These are phyloP conservation scores for Trogon melanurus DNA, from an alignment of 2,113 vertebrate genomes.

Conservation along the genomic window DNA sequence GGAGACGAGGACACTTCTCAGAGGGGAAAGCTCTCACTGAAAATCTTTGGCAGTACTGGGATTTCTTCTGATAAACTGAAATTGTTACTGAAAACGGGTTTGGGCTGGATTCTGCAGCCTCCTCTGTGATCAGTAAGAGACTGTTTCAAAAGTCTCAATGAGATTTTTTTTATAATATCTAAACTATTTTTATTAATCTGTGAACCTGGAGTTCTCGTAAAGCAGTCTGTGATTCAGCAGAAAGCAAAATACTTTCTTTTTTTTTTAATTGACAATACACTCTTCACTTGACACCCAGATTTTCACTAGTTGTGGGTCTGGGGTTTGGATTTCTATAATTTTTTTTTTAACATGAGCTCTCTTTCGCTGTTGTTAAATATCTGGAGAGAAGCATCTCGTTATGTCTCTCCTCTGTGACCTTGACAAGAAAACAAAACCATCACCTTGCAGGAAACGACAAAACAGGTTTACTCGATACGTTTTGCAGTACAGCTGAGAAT, in stretches of 20 bases:
- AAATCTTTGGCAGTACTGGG: slow-evolving; percentile 17
- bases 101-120: not conserved
- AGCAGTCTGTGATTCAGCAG: not conserved
- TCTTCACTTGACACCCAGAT: not conserved
- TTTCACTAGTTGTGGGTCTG: not conserved
- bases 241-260: not conserved
- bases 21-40: not conserved
- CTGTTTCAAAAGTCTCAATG: not conserved
- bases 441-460: not conserved
- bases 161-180: not conserved
- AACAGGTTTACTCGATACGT: not conserved
- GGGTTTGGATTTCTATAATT: too few relatives aligned
- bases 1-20: not conserved
- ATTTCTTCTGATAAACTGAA: not conserved
- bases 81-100: not conserved
- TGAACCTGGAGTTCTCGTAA: not conserved
- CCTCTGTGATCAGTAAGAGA: not conserved
- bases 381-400: not conserved
- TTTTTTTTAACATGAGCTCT: not conserved
- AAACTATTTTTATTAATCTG: not conserved
- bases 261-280: not conserved
- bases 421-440: slow-evolving; percentile 5
- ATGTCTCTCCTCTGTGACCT: not conserved
- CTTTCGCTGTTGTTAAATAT: not conserved
- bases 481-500: not conserved